phyloP scores from a whole-genome alignment of 2,113 vertebrate species.

The Paramisgurnus dabryanus region DNA sequence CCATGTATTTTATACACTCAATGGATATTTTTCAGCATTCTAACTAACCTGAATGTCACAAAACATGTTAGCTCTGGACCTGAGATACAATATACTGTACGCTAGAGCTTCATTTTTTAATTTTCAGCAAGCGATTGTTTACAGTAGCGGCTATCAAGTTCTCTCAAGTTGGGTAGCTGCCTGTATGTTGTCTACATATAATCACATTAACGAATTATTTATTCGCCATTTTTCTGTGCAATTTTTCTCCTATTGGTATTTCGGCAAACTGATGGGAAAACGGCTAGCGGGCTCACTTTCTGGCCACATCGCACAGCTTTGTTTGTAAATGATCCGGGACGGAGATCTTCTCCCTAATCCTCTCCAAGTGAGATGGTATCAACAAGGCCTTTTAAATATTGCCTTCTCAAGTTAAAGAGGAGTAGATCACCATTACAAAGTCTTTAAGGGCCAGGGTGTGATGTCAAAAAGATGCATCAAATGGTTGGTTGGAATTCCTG shows the following conservation, averaged over 20 bases:
- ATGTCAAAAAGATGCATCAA: conserved; percentile 44
- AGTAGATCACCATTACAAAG: conserved; percentile 33
- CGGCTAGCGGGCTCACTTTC: conserved; percentile 15
- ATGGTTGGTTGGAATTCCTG: conserved; percentile 25
- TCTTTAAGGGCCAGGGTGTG: conserved; percentile 44
- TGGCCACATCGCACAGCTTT: conserved; percentile 13
- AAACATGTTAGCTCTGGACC: conserved; percentile 61
- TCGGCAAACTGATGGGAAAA: conserved; percentile 22
- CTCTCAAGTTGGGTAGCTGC: conserved; percentile 43
- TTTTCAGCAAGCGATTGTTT: conserved; percentile 28
- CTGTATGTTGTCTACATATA: background rate
- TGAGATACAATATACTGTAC: conserved; percentile 65
- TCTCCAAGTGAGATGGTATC: conserved; percentile 2
- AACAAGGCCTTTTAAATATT: conserved; percentile 6
- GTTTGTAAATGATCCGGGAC: background rate
- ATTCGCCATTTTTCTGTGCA: background rate
- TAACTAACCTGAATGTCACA: conserved; percentile 59
- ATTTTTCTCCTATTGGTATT: background rate
- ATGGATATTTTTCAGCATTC: conserved; percentile 28
- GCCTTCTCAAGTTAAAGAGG: conserved; percentile 14
- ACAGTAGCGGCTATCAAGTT: conserved; percentile 5
- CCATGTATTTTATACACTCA: conserved; percentile 20
- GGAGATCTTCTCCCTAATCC: conserved; percentile 1
- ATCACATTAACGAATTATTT: background rate
- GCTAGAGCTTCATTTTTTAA: conserved; percentile 59